Percentiles rank a stretch among this genome's conserved stretches.
phyloP scores from a whole-genome alignment of 2,797 vertebrate genomes.

The Anniella stebbinsi region DNA sequence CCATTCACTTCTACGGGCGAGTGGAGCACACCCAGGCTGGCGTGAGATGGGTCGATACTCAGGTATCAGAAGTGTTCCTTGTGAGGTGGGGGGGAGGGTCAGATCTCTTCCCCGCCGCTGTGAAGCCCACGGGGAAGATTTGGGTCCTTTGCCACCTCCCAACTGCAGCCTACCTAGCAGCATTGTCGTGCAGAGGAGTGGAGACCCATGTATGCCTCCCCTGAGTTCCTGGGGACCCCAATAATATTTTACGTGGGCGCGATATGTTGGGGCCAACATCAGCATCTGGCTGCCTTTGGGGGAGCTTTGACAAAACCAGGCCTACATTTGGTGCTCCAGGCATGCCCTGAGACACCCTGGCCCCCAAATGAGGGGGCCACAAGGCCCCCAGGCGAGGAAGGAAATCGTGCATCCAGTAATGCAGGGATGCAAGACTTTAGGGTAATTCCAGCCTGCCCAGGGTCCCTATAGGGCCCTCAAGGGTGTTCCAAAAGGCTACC shows the following conservation, averaged over 20 bases:
- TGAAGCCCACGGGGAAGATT: background rate
- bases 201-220: too few species aligned
- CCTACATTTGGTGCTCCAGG: background rate
- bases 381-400: background rate
- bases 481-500: too few species aligned
- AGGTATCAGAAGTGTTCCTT: constrained; percentile 75
- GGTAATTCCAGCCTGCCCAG: background rate
- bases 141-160: too few species aligned
- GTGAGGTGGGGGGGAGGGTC: background rate
- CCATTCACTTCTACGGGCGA: constrained; percentile 94
- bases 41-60: constrained; percentile 91
- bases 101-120: background rate
- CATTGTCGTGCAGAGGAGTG: background rate
- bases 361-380: too few species aligned
- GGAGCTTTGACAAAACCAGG: too few species aligned
- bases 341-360: background rate
- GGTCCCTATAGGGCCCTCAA: background rate
- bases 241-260: background rate
- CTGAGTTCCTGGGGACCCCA: too few species aligned
- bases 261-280: background rate
- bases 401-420: accelerated
- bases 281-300: background rate
- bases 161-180: background rate
- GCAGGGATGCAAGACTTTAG: too few species aligned
- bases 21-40: constrained; percentile 84